Percentiles rank a stretch among this genome's conserved stretches.
phyloP scores from a whole-genome alignment of 2,113 vertebrate genomes.

The Sialia sialis region DNA sequence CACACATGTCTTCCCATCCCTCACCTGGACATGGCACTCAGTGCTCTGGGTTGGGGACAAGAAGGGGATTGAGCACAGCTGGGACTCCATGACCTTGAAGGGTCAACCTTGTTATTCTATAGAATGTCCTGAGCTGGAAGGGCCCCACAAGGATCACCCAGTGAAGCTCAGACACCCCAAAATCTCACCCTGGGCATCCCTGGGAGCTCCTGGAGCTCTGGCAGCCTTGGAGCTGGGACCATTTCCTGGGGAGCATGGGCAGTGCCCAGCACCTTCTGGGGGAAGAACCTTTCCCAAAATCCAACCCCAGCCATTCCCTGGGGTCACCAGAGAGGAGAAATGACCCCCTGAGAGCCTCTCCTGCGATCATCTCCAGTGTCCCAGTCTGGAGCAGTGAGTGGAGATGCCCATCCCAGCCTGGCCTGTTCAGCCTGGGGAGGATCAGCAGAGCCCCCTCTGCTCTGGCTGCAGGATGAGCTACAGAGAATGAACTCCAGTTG shows the following conservation, averaged over 20 bases:
- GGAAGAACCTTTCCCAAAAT: not conserved
- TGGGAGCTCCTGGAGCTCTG: not conserved
- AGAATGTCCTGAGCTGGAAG: not conserved
- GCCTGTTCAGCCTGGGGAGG: not conserved
- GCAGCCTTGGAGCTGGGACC: not conserved
- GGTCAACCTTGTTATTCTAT: not conserved
- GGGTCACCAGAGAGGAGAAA: not conserved
- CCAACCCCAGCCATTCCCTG: not conserved
- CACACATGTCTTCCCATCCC: not conserved
- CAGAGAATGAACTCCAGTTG: not conserved
- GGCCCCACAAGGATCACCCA: not conserved
- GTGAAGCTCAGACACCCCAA: accelerated
- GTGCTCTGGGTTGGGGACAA: not conserved
- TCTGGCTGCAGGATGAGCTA: not conserved
- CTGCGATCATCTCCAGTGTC: not conserved
- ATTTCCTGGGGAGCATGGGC: not conserved
- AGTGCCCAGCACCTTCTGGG: not conserved
- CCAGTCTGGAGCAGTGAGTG: not conserved
- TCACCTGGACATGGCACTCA: not conserved
- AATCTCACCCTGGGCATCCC: not conserved
- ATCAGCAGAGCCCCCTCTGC: not conserved
- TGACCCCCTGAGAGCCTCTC: not conserved
- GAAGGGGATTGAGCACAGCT: accelerated
- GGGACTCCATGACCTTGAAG: not conserved
- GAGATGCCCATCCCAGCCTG: not conserved